A percentile compares a stretch with the other conserved stretches of the same genome.
Conservation (phyloP, 92 coral and sea anemone species). For the Phenganax subtilis region DNA sequence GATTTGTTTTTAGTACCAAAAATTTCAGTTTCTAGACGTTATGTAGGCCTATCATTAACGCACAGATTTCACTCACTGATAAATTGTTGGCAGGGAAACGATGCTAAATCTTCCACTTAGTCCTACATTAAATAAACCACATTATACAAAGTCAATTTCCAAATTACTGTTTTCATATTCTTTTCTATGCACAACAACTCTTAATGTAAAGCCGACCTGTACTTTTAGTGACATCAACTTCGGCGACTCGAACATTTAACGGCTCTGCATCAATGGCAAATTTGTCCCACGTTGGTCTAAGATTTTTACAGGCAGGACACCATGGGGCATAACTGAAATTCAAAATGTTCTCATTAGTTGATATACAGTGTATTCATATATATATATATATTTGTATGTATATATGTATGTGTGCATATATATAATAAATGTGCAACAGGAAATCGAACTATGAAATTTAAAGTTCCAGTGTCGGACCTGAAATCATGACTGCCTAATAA, state of each 20-base stretch:
- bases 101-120: slow-evolving; percentile 92
- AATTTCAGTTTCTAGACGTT: not conserved
- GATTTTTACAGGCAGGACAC: slow-evolving; percentile 95
- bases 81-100: slow-evolving; percentile 82
- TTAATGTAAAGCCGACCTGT: slow-evolving; percentile 51
- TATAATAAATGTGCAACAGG: too few relatives aligned
- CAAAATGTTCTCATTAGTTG: not conserved
- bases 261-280: slow-evolving; percentile 69
- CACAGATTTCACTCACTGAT: slow-evolving; percentile 66
- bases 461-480: too few relatives aligned
- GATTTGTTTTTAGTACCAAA: not conserved
- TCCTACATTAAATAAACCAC: slow-evolving; percentile 43
- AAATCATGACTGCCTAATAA: too few relatives aligned
- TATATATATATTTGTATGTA: too few relatives aligned
- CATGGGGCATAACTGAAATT: slow-evolving; percentile 83
- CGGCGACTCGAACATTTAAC: slow-evolving; percentile 70
- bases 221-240: slow-evolving; percentile 77
- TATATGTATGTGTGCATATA: too few relatives aligned
- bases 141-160: not conserved
- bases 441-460: too few relatives aligned
- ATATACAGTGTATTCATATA: not conserved
- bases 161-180: not conserved
- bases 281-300: slow-evolving; percentile 67
- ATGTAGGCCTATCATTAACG: not conserved
- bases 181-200: not conserved